phyloP scores from a whole-genome alignment of 2,888 invertebrate species.

The Mythimna lalbum region DNA sequence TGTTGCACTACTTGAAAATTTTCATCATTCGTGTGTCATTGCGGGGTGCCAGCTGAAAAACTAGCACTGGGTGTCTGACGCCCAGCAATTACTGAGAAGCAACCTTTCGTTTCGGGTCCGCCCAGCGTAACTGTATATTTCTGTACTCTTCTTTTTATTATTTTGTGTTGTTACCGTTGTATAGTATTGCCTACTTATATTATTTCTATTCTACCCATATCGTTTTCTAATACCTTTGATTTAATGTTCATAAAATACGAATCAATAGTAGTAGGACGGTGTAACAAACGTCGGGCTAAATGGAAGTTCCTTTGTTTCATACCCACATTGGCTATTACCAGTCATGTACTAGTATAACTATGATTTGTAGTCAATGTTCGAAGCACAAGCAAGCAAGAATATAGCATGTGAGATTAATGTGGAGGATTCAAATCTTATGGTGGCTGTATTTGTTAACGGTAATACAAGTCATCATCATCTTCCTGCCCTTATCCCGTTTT shows the following conservation, averaged over 20 bases:
- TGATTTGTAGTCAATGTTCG: conserved; percentile 65
- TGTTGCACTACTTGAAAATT: not conserved
- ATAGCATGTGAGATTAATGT: conserved; percentile 47
- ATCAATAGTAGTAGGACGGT: conserved; percentile 60
- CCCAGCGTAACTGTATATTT: no score
- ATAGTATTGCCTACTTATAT: no score
- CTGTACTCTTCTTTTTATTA: no score
- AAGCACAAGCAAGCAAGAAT: conserved; percentile 40
- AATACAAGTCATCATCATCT: no score
- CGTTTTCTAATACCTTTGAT: not conserved
- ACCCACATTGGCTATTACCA: conserved; percentile 64
- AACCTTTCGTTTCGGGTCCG: not conserved
- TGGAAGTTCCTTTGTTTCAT: conserved; percentile 72
- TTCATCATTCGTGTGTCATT: not conserved
- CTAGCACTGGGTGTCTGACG: not conserved
- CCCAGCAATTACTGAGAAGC: not conserved
- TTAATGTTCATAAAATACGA: conserved; percentile 27
- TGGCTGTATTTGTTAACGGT: conserved; percentile 45
- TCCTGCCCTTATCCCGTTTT: no score
- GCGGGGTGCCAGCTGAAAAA: not conserved
- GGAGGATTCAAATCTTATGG: conserved; percentile 35
- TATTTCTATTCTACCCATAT: no score
- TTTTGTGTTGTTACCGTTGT: no score
- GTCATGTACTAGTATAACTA: conserved; percentile 58
- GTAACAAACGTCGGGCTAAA: conserved; percentile 63